Evolutionary conservation across 2,113 vertebrate genomes (phyloP).

Genomic region (Notothenia rossii): DNA sequence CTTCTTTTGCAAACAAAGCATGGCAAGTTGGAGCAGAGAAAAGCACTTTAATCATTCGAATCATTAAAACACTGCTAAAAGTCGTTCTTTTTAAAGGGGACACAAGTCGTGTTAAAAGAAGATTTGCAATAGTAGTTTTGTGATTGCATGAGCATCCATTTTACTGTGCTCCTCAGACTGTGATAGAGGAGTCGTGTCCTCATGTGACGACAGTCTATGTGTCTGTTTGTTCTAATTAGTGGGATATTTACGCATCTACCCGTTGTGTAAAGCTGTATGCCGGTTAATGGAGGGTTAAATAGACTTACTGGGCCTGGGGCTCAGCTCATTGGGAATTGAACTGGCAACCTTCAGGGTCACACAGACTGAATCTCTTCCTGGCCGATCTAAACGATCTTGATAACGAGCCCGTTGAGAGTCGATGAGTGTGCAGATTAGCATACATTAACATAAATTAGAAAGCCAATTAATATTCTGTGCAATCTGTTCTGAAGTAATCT

Average conservation of each 20-base stretch:
- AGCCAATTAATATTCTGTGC: conserved; percentile 81
- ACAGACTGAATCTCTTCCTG: conserved; percentile 76
- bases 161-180: not conserved
- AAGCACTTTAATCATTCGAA: conserved; percentile 11
- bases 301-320: conserved; percentile 51
- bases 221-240: conserved; percentile 5
- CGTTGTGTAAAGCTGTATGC: conserved; percentile 46
- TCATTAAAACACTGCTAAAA: not conserved
- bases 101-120: not conserved
- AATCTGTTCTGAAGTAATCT: conserved; percentile 77
- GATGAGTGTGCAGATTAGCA: conserved; percentile 80
- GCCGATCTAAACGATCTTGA: conserved; percentile 72
- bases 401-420: conserved; percentile 80
- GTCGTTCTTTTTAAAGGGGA: not conserved
- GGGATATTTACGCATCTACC: conserved; percentile 28
- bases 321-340: conserved; percentile 76
- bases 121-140: conserved; percentile 4
- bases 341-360: conserved; percentile 82
- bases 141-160: not conserved
- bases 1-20: conserved; percentile 24
- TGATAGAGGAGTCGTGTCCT: not conserved
- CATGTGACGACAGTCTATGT: not conserved
- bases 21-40: conserved; percentile 6
- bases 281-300: conserved; percentile 66
- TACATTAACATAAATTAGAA: conserved; percentile 80